Base-by-base conservation (phyloP, 2,113 vertebrate genomes). In the Tragelaphus strepsiceros region DNA sequence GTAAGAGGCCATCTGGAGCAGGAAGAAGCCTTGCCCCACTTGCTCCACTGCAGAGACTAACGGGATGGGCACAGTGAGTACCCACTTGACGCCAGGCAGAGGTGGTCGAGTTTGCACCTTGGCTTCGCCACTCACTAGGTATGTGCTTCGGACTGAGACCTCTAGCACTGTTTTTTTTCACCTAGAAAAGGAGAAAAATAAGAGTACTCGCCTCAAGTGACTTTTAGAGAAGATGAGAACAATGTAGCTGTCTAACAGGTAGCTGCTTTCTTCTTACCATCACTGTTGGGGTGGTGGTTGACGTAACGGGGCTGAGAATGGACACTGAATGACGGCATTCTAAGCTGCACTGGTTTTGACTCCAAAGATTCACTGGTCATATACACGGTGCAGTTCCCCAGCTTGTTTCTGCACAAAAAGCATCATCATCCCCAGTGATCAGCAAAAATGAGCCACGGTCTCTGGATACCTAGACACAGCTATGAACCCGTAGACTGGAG, bases 31-130 rank as follows among this genome's bases (percentile, higher is more conserved):
- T 22, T 62, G 14, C 22, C 28, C 53, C 5, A 28, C 7, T 35
- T 35, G 16, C 17, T 24, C n/a, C 67, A 35, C n/a, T 39, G 35
- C 21, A 77, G 32, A 89, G 28, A 10, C 1, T 8, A 17, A 61
- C 0, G 19, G 46, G 74, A 17, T 0, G 5, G 35, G 5, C 39
- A 43, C 32, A 39, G 39, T 9, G 22, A 16, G 28, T 5, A 49
- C 28, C 51, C 53, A 84, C 28, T 2, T 19, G 12, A 15, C 0
- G 39, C 5, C 2, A 2, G 24, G 58, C 43, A 62, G n/a, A 22
- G 46, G 21, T 1, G 11, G n/a, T 16, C 32, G 5, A n/a, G 51
- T 49, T 93, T 32, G 17, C 82, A 77, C 51, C 78, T 6, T 35
- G 46, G 13, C 46, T 87, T 89, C 71, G 35, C 43, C 12, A 62